Percentiles rank a stretch among this genome's conserved stretches.
These are phyloP conservation scores for Aphidius ervi DNA, from an alignment of 1,140 invertebrate genomes.

Conservation along the genomic window DNA sequence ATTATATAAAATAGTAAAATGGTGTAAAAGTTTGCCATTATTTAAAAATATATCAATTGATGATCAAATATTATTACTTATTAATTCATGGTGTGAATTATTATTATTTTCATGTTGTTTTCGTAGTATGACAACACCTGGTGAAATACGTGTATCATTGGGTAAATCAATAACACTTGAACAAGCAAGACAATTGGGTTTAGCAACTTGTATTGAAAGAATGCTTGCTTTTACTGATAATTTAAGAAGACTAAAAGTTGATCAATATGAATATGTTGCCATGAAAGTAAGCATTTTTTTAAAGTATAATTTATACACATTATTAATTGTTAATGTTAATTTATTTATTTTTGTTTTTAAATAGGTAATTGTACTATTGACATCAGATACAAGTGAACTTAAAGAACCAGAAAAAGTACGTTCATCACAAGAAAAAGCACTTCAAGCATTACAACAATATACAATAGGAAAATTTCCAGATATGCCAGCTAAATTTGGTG, in stretches of 20 bases:
- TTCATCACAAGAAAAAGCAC: constrained; percentile 87
- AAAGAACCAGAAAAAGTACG: constrained; percentile 88
- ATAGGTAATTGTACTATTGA: constrained; percentile 81
- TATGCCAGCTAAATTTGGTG: constrained; percentile 90
- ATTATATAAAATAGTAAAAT: constrained; percentile 96
- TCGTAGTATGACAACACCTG: constrained; percentile 79
- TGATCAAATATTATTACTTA: constrained; percentile 93
- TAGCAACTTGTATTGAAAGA: constrained; percentile 81
- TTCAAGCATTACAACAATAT: constrained; percentile 89
- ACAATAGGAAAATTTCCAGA: constrained; percentile 88
- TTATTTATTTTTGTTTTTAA: constrained; percentile 4
- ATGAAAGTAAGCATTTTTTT: constrained; percentile 68
- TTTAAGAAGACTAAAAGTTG: constrained; percentile 81
- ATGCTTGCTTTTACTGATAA: constrained; percentile 95
- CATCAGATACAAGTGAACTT: constrained; percentile 89
- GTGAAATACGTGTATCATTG: constrained; percentile 77
- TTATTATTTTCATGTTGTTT: constrained; percentile 90
- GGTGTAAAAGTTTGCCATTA: constrained; percentile 94
- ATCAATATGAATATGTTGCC: constrained; percentile 94
- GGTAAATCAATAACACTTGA: constrained; percentile 74
- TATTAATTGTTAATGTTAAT: constrained; percentile 7
- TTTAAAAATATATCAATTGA: constrained; percentile 96
- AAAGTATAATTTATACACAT: constrained; percentile 3
- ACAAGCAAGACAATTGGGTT: constrained; percentile 66
- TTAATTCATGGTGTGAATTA: constrained; percentile 97